Base-by-base conservation (phyloP, 2,888 invertebrate genomes). In the Ophioninae sp. region DNA sequence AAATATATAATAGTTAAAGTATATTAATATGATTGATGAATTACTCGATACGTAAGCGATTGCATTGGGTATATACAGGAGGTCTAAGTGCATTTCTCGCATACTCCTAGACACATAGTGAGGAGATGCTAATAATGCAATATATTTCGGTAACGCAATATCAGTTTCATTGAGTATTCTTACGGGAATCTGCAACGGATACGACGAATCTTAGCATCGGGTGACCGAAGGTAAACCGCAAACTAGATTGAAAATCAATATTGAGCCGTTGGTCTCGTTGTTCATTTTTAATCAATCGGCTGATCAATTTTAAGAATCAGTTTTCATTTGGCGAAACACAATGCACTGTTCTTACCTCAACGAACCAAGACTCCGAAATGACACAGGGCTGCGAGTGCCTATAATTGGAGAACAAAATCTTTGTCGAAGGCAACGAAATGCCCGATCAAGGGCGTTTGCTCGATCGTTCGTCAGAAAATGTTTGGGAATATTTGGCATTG, bases 1-100 rank as follows among this genome's bases (percentile, higher is more conserved):
- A 85, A 83, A 81, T 90, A 90, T 89, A 88, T 86, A 85, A 84
- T 91, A 90, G 89, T 88, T 88, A 87, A 89, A 90, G 50, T 56
- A 74, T 64, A 74, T 73, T 74, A 88, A 87, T 88, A 83, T 70
- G 78, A 84, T 80, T 86, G 81, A 77, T 84, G 82, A 76, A 84
- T 72, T 81, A 87, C 79, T 69, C 81, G 88, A 84, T 61, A 79
- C 65, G 41, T 67, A 62, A 44, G 75, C 64, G 86, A 87, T 86
- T 41, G 17, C 70, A 73, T 72, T 30, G 10, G 30, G 61, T 67
- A 72, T 57, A 50, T 56, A 37, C 57, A 20, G n/a, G 65, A 65
- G 65, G 44, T 57, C 30, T 21, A 17, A 30, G 72, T 65, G 41
- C 30, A 65, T 79, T 79, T 79, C 79, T 67, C 41, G 65, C 20